Evolutionary conservation across 2,888 invertebrate species (phyloP), one percentile per base, ranked within the genome.

Genomic region (Malthinus seriepunctatus): DNA sequence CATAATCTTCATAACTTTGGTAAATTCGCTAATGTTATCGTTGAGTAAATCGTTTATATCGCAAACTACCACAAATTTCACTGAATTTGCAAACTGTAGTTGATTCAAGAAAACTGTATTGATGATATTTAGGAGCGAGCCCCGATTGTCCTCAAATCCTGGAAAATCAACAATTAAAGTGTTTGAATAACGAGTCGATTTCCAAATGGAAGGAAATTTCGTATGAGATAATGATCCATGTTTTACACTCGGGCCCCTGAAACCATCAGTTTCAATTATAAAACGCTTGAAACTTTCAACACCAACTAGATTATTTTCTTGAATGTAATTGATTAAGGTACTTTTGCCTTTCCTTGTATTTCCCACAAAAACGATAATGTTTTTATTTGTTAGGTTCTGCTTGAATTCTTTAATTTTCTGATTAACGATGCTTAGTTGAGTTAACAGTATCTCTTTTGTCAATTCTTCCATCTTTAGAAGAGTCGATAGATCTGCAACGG

Each of bases 291-390:
- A 31, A 11, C 44, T 14, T 32, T 42, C 9, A 10, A 52, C 47
- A 5, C 51, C 42, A n/a, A 8, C 31, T 35, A 58, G 14, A 12
- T 47, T 48, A 12, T 47, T 58, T 8, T 47, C 35, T 44, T 32
- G 37, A 11, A 48, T 32, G 10, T 42, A 58, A 37, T 58, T 58
- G 1, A 52, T 38, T 7, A 44, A 3, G 0, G 57, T 52, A n/a
- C 52, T 58, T 53, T 58, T 58, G 8, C 57, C 57, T 14, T 48
- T 49, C n/a, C 57, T 39, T 0, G 52, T 58, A 12, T 58, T 52
- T 0, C 57, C 57, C 10, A 58, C 9, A 35, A 46, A 58, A 2
- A 35, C 57, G 9, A 53, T 34, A 8, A 58, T 12, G 6, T 52
- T 34, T 44, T 48, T 58, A 15, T 53, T 53, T 15, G 42, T 12